Evolutionary conservation across 2,888 invertebrate species (phyloP).

Genomic region (Eristalis intricaria): DNA sequence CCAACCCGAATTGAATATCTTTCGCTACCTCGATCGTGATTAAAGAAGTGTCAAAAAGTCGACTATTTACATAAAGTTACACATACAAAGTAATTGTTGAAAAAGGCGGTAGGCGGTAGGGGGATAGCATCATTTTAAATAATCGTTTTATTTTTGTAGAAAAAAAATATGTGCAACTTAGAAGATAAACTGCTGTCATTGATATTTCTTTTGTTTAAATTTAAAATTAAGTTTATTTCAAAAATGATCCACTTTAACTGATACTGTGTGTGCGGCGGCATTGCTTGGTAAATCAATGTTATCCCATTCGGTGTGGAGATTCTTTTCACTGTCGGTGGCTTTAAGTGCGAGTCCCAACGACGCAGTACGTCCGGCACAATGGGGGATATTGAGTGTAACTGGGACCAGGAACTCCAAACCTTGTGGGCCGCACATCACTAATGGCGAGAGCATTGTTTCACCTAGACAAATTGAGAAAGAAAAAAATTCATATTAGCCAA

Average conservation of each 20-base stretch:
- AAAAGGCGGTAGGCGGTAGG: background rate
- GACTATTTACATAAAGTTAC: constrained; percentile 65
- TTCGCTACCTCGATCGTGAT: constrained; percentile 8
- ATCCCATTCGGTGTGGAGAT: constrained; percentile 92
- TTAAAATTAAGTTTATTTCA: constrained; percentile 79
- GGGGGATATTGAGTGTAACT: constrained; percentile 95
- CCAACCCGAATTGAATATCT: constrained; percentile 26
- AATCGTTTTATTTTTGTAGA: background rate
- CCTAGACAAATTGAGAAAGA: constrained; percentile 82
- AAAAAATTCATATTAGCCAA: constrained; percentile 12
- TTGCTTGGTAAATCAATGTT: constrained; percentile 92
- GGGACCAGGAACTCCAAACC: constrained; percentile 93
- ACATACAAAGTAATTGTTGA: background rate
- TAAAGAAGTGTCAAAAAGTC: constrained; percentile 21
- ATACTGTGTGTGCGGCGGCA: constrained; percentile 92
- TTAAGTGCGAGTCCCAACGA: constrained; percentile 89
- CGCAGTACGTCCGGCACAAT: constrained; percentile 89
- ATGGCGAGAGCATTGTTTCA: constrained; percentile 96
- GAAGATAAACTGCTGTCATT: constrained; percentile 31
- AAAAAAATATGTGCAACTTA: constrained; percentile 37
- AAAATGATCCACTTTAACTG: constrained; percentile 96
- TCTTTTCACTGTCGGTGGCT: constrained; percentile 91
- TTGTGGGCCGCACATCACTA: constrained; percentile 98
- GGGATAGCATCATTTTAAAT: background rate
- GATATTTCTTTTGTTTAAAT: constrained; percentile 53